phyloP scores from a whole-genome alignment of 2,888 invertebrate genomes.

The Heterodera filipjevi region DNA sequence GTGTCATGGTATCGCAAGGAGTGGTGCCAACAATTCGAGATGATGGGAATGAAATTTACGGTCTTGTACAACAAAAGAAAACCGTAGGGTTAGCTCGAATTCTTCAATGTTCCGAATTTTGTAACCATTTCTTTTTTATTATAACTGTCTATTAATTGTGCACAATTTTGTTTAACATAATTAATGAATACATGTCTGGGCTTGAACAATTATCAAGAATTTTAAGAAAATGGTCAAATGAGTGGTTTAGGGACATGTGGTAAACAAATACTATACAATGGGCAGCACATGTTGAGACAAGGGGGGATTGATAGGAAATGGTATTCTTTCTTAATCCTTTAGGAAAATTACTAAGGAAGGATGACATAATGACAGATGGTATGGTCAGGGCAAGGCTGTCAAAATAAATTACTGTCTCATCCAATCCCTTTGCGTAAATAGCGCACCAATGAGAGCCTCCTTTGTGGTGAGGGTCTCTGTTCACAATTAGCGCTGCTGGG shows the following conservation, averaged over 20 bases:
- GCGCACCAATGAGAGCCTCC: constrained; percentile 23
- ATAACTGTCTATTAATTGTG: too few relatives aligned
- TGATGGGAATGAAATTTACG: too few relatives aligned
- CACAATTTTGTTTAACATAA: too few relatives aligned
- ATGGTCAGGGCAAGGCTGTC: constrained; percentile 4
- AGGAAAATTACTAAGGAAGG: neutral
- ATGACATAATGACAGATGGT: neutral
- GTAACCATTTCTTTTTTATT: too few relatives aligned
- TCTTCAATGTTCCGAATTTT: too few relatives aligned
- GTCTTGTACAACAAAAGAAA: too few relatives aligned
- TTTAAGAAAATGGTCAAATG: constrained; percentile 4
- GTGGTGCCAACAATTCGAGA: too few relatives aligned
- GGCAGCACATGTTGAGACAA: constrained; percentile 5
- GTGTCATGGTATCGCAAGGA: too few relatives aligned
- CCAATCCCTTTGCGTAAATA: neutral
- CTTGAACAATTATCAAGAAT: constrained; percentile 21
- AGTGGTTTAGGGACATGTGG: constrained; percentile 8
- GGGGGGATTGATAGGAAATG: neutral
- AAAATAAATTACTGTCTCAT: constrained; percentile 24
- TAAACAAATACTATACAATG: constrained; percentile 23
- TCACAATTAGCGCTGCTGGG: constrained; percentile 23
- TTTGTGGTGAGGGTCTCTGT: constrained; percentile 12
- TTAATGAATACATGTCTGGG: too few relatives aligned
- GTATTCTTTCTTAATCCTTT: neutral
- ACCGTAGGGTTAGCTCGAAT: too few relatives aligned